phyloP scores from a whole-genome alignment of 2,113 vertebrate genomes.

The Gobiocypris rarus region DNA sequence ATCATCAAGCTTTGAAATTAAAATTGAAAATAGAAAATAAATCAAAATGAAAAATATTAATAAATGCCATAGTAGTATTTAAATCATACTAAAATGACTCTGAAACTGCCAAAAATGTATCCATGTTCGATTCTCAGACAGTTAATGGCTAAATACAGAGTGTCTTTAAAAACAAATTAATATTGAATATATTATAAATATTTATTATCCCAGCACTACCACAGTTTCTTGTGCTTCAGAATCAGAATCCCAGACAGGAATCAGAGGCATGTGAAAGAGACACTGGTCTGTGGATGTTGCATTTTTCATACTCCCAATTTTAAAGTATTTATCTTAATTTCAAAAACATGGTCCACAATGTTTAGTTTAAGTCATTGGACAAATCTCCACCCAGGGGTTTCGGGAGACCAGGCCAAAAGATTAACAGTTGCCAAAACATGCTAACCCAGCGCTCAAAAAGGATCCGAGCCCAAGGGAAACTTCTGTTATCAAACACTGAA shows the following conservation, averaged over 20 bases:
- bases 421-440: constrained; percentile 14
- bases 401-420: background rate
- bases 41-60: no score
- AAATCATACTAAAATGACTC: no score
- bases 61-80: no score
- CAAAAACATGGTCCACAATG: background rate
- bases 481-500: constrained; percentile 23
- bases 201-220: background rate
- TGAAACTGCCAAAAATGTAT: no score
- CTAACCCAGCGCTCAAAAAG: background rate
- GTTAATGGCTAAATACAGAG: no score
- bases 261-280: background rate
- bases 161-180: no score
- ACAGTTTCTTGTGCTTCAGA: background rate
- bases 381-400: background rate
- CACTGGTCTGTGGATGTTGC: background rate
- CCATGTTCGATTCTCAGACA: no score
- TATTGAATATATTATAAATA: background rate
- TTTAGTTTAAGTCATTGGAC: background rate
- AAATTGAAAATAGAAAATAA: no score
- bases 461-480: background rate
- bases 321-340: background rate
- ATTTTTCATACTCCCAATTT: constrained; percentile 13
- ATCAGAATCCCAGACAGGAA: background rate
- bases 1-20: no score